A percentile compares a stretch with the other conserved stretches of the same genome.
These are phyloP conservation scores for Mesoclemmys tuberculata DNA, from an alignment of 2,113 vertebrate genomes.

Conservation along the genomic window DNA sequence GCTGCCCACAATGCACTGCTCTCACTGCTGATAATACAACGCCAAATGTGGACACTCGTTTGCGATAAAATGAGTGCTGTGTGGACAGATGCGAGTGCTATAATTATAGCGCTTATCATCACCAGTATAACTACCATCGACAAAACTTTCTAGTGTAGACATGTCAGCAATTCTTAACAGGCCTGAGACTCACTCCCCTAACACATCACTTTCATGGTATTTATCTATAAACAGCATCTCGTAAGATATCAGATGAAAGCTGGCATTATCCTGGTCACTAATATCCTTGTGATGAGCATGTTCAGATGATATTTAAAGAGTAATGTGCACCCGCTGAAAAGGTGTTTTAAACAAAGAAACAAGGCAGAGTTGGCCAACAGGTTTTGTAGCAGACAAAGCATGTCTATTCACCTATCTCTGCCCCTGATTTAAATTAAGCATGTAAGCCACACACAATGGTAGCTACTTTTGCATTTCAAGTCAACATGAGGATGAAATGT, in stretches of 20 bases:
- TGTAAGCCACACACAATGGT: not conserved
- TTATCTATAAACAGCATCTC: no score
- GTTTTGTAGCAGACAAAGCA: not conserved
- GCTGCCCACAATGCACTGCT: no score
- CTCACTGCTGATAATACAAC: no score
- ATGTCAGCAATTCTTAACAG: not conserved
- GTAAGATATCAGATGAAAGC: not conserved
- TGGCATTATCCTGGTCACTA: not conserved
- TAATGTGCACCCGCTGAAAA: not conserved
- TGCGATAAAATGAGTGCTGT: no score
- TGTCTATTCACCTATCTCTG: not conserved
- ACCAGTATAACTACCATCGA: no score
- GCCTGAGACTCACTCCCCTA: not conserved
- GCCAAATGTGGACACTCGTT: no score
- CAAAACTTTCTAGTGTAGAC: not conserved
- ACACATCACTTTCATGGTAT: no score
- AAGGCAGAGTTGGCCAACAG: not conserved
- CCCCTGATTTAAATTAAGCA: not conserved
- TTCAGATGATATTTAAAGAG: not conserved
- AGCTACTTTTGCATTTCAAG: not conserved
- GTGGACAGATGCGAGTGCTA: no score
- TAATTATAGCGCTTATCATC: no score
- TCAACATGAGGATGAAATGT: not conserved
- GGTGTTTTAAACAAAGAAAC: not conserved
- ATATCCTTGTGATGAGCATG: not conserved